Evolutionary conservation across 1,140 invertebrate genomes (phyloP).

Genomic region (Ceratosolen solmsi): DNA sequence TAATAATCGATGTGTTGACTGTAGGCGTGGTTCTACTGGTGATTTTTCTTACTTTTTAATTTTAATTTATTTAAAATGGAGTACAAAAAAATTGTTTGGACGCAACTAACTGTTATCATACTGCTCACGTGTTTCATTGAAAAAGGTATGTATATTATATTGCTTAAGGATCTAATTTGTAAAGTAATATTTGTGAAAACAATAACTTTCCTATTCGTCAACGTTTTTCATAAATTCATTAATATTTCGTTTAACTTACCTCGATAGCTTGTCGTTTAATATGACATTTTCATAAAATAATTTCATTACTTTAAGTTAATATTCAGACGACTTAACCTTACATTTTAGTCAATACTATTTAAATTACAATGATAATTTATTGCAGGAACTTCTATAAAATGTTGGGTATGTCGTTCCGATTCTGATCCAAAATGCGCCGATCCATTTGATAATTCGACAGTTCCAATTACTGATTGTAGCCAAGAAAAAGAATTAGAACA

Average conservation of each 20-base stretch:
- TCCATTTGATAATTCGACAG: conserved; percentile 92
- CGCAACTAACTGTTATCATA: conserved; percentile 20
- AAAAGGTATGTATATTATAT: conserved; percentile 41
- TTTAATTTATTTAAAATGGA: conserved; percentile 46
- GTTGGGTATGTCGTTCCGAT: conserved; percentile 92
- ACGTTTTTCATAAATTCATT: not conserved
- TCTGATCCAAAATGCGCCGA: conserved; percentile 92
- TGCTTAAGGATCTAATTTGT: not conserved
- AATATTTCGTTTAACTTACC: not conserved
- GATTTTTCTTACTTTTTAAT: conserved; percentile 35
- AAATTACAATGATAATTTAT: conserved; percentile 32
- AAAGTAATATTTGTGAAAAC: not conserved
- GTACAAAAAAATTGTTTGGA: conserved; percentile 3
- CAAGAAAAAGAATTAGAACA: conserved; percentile 79
- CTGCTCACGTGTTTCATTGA: conserved; percentile 42
- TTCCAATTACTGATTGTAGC: conserved; percentile 89
- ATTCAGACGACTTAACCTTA: not conserved
- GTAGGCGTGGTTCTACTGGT: conserved; percentile 4
- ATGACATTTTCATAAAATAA: not conserved
- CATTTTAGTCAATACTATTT: not conserved
- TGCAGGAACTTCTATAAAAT: conserved; percentile 85
- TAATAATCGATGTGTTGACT: conserved; percentile 44
- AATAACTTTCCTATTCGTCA: not conserved
- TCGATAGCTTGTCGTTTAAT: not conserved
- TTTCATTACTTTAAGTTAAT: not conserved